phyloP scores from a whole-genome alignment of 2,113 vertebrate genomes.

The Eubucco bourcierii region DNA sequence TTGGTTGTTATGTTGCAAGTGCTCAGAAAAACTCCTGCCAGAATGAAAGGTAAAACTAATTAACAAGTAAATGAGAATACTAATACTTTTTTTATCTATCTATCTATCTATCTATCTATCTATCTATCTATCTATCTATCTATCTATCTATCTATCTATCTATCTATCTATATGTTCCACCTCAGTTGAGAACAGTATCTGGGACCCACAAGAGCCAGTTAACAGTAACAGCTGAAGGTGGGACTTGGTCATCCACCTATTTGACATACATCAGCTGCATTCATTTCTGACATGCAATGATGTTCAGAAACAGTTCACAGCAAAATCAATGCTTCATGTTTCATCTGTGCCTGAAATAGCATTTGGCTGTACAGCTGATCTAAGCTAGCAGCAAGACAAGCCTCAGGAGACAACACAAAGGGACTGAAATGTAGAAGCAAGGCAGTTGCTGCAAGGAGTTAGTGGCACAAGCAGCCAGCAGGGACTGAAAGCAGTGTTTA shows the following conservation, averaged over 20 bases:
- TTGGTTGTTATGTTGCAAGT: background rate
- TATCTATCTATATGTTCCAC: background rate
- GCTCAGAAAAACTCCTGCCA: background rate
- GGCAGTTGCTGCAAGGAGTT: rapidly evolving
- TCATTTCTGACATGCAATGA: background rate
- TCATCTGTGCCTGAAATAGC: background rate
- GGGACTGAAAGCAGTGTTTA: background rate
- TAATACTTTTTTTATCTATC: no score
- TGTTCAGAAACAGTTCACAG: background rate
- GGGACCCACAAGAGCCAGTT: background rate
- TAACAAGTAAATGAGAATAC: background rate
- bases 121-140: background rate
- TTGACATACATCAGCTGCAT: background rate
- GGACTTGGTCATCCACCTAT: background rate
- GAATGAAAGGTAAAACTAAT: background rate
- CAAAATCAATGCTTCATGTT: background rate
- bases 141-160: background rate
- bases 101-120: background rate
- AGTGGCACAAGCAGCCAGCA: background rate
- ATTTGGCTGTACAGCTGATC: background rate
- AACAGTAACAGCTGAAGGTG: background rate
- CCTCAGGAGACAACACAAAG: background rate
- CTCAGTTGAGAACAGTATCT: background rate
- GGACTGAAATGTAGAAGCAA: background rate
- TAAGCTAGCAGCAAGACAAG: background rate